Evolutionary conservation across 2,888 invertebrate species (phyloP), one percentile per base, ranked within the genome.

Genomic region (Imbricaverruca yamaguchii): DNA sequence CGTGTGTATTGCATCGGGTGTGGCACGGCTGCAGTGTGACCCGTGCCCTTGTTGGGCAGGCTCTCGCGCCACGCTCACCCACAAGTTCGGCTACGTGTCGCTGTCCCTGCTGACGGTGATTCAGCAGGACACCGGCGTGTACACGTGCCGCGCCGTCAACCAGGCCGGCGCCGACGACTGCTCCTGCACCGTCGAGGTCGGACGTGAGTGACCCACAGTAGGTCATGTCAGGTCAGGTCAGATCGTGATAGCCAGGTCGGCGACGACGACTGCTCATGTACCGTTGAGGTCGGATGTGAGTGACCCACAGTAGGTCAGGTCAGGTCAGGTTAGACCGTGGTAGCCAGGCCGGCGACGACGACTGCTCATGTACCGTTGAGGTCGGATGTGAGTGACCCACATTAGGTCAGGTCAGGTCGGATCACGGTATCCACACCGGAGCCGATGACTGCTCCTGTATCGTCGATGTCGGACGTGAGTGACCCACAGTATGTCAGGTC

Each of bases 41-140:
- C 39, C 2, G 39, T 39, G 39, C 39, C 39, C 39, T 3, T 39
- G 39, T 39, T 39, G 39, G 4, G 25, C 85, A 97, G 98, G 97
- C 90, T 97, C 97, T 84, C 92, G 98, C 87, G 94, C 95, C 87
- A 96, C 96, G 86, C 94, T 95, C 84, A 93, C 96, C 86, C 96
- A 97, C 90, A 94, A 97, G 87, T 98, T 99, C 89, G 98, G 99
- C 85, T 98, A 96, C 87, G 97, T 98, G 86, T 94, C 97, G 85
- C 90, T 97, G 85, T 96, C 97, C 87, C 91, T 97, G 87, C 91
- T 97, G 85, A 94, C 94, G 89, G 91, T 96, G 82, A 92, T 93
- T 84, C 89, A 92, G 84, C 92, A 93, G 86, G 97, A 98, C 87
- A 92, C 92, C 85, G 98, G 96, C 82, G 95, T 95, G 88, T 96